phyloP scores from a whole-genome alignment of 2,888 invertebrate species.

The Sceliomorpha sp. region DNA sequence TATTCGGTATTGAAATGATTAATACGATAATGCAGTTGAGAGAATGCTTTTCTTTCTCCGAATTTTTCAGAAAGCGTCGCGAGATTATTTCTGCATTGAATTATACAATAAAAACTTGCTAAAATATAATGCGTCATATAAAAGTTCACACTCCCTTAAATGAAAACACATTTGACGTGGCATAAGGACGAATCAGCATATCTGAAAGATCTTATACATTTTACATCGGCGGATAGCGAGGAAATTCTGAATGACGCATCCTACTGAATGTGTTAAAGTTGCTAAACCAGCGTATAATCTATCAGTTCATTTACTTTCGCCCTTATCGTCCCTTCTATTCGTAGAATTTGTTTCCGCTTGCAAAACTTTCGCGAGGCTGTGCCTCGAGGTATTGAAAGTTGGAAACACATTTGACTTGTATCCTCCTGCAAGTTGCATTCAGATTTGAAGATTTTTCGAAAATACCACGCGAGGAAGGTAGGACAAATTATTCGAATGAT shows the following conservation, averaged over 20 bases:
- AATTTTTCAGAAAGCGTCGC: too few relatives aligned
- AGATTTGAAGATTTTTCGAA: constrained; percentile 11
- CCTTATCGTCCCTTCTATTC: constrained; percentile 18
- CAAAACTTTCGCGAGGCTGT: constrained; percentile 18
- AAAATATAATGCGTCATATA: too few relatives aligned
- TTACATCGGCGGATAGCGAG: constrained; percentile 1
- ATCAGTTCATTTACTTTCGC: constrained; percentile 27
- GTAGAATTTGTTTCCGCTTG: constrained; percentile 14
- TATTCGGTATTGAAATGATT: too few relatives aligned
- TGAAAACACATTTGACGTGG: too few relatives aligned
- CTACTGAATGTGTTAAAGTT: constrained; percentile 29
- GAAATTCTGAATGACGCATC: constrained; percentile 22
- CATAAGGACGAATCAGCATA: constrained; percentile 19
- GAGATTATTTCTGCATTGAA: too few relatives aligned
- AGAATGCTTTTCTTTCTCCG: too few relatives aligned
- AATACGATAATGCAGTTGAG: too few relatives aligned
- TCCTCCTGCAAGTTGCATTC: constrained; percentile 1
- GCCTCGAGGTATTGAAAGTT: constrained; percentile 30
- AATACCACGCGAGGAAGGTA: constrained; percentile 5
- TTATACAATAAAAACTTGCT: too few relatives aligned
- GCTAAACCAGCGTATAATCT: constrained; percentile 35
- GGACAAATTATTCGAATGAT: constrained; percentile 21
- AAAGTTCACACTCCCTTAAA: too few relatives aligned
- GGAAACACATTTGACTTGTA: constrained; percentile 3
- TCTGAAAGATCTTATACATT: constrained; percentile 20